Evolutionary conservation across 2,113 vertebrate genomes (phyloP), one percentile per base, ranked within the genome.

Genomic region (Tragulus kanchil): DNA sequence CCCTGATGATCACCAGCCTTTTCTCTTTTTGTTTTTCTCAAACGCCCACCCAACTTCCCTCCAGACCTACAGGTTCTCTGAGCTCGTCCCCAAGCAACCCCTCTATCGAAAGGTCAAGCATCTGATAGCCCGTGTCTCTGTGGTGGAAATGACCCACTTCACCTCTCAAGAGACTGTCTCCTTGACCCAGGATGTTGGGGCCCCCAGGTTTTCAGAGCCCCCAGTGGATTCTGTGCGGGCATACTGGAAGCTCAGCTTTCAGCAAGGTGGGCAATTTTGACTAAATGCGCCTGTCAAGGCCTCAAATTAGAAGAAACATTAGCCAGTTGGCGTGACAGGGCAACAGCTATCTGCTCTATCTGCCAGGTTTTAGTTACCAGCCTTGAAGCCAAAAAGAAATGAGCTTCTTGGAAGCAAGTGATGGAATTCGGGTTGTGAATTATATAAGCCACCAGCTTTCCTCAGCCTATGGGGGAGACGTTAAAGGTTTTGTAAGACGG

Each of bases 331-430:
- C 73, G 25, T 25, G 77, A 89, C 65, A 96, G 97, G 50, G 5
- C 25, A 5, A 21, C 86, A 93, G 90, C 95, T 94, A 93, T 90
- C 96, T 52, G 67, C 64, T 69, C 50, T 36, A 94, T 25, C 25
- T 54, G 71, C 81, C 82, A 2, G 8, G 81, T 73, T 94, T 94
- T 86, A 84, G 79, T 79, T 97, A 98, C 64, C 78, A 83, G 87
- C 48, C 90, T 48, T 1, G 61, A 93, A 95, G 97, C 96, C 71
- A 89, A 65, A 90, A 11, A 16, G 88, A 97, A 97, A 97, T 61
- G 71, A 95, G 92, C 94, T 98, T 93, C 65, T 96, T 97, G 81
- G 82, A 89, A 86, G 84, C 45, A 87, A 95, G 85, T 96, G 94
- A 82, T 92, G 85, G 84, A 92, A 96, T 97, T 93, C 54, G 79